These are phyloP conservation scores for Oxycera nigricornis DNA, from an alignment of 2,888 invertebrate species.

Conservation along the genomic window DNA sequence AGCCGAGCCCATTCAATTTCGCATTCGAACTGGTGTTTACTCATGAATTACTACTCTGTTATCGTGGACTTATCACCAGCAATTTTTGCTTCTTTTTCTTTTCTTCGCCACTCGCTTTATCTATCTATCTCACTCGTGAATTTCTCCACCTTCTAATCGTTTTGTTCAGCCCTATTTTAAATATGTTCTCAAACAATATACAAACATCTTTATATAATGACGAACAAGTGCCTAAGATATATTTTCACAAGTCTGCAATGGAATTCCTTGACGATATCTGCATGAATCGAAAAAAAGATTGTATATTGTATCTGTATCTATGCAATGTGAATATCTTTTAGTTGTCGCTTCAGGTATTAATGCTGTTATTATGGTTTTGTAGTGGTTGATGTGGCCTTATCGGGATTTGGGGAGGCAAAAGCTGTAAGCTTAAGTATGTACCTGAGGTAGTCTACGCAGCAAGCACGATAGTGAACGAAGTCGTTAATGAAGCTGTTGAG, in stretches of 20 bases:
- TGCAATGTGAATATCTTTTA: too few species aligned
- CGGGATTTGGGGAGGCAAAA: not conserved
- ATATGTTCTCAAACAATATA: not conserved
- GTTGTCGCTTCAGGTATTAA: not conserved
- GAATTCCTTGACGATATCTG: not conserved
- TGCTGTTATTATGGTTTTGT: not conserved
- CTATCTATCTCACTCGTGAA: constrained; percentile 5
- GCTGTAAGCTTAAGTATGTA: not conserved
- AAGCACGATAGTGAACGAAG: not conserved
- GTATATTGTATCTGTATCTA: too few species aligned
- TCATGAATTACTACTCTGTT: not conserved
- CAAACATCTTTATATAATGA: not conserved
- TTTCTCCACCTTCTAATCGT: not conserved
- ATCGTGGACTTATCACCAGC: not conserved
- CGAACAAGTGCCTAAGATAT: too few species aligned
- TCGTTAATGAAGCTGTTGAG: not conserved
- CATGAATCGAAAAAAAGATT: too few species aligned
- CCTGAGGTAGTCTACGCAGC: not conserved
- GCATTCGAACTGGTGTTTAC: not conserved
- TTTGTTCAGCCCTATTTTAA: not conserved
- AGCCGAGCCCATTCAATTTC: not conserved
- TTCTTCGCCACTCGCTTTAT: too few species aligned
- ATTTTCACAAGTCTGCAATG: not conserved
- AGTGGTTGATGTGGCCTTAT: not conserved
- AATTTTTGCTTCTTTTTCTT: not conserved